Conservation (phyloP, 2,888 invertebrate species). For the Cordilura impudica region DNA sequence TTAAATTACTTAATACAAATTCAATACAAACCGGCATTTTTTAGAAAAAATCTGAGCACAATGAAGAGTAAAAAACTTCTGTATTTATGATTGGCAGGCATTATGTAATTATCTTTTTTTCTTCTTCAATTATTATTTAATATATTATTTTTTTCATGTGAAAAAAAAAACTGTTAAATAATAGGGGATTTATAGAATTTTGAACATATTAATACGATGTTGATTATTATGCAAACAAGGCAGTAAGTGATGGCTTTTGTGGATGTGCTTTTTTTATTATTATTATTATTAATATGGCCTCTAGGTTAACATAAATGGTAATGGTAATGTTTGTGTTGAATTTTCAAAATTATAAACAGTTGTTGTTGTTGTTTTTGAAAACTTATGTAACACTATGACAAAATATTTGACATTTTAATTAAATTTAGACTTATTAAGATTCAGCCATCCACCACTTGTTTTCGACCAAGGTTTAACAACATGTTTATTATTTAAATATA, state of each 20-base stretch:
- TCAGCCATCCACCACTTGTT: not conserved
- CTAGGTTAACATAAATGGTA: conserved; percentile 36
- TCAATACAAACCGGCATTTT: conserved; percentile 71
- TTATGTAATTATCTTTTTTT: conserved; percentile 19
- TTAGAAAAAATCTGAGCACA: conserved; percentile 62
- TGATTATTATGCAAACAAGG: not conserved
- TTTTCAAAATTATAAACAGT: conserved; percentile 4
- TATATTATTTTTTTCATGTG: not conserved
- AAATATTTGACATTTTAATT: not conserved
- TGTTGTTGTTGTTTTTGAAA: conserved; percentile 1
- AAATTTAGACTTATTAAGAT: not conserved
- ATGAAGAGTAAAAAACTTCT: conserved; percentile 27
- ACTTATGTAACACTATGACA: not conserved
- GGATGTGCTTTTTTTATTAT: conserved; percentile 2
- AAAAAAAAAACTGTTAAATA: conserved; percentile 16
- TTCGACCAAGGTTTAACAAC: not conserved
- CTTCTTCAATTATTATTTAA: not conserved
- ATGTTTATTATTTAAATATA: too few species aligned
- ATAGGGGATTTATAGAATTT: conserved; percentile 21
- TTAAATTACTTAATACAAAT: conserved; percentile 1
- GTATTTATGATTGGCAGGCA: conserved; percentile 36
- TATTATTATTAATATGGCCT: conserved; percentile 34
- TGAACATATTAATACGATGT: not conserved
- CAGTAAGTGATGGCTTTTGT: not conserved
- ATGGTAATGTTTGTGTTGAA: conserved; percentile 25